phyloP scores from a whole-genome alignment of 1,140 invertebrate species.

The Eueides isabella region DNA sequence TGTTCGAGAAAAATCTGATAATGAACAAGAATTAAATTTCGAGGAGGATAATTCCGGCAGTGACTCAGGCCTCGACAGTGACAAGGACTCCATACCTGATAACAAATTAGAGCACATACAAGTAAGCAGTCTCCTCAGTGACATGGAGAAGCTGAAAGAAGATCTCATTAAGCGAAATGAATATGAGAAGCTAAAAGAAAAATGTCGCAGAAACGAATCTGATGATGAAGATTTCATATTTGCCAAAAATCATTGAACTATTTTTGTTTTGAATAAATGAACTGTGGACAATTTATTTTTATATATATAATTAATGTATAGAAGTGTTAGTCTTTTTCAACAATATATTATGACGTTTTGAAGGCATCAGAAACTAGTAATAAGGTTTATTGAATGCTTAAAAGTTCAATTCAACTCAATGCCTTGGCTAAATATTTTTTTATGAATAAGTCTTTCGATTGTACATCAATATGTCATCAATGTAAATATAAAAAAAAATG shows the following conservation, averaged over 20 bases:
- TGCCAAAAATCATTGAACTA: background rate
- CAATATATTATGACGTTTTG: too few relatives aligned
- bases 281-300: too few relatives aligned
- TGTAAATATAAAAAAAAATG: too few relatives aligned
- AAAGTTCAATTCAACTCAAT: too few relatives aligned
- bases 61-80: constrained; percentile 65
- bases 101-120: constrained; percentile 55
- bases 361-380: too few relatives aligned
- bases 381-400: too few relatives aligned
- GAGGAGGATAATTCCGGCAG: constrained; percentile 50
- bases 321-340: too few relatives aligned
- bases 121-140: constrained; percentile 67
- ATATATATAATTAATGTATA: too few relatives aligned
- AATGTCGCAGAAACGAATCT: constrained; percentile 59
- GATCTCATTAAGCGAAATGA: constrained; percentile 70
- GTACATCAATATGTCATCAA: too few relatives aligned
- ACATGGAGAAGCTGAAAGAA: constrained; percentile 70
- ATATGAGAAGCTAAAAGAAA: constrained; percentile 73
- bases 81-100: constrained; percentile 44
- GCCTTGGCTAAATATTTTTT: too few relatives aligned
- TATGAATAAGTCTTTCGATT: too few relatives aligned
- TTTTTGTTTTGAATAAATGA: too few relatives aligned
- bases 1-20: constrained; percentile 44
- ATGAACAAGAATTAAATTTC: constrained; percentile 36
- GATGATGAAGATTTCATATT: constrained; percentile 51